Evolutionary conservation across 1,140 invertebrate genomes (phyloP), one percentile per base, ranked within the genome.

Genomic region (Drosophila repletoides): DNA sequence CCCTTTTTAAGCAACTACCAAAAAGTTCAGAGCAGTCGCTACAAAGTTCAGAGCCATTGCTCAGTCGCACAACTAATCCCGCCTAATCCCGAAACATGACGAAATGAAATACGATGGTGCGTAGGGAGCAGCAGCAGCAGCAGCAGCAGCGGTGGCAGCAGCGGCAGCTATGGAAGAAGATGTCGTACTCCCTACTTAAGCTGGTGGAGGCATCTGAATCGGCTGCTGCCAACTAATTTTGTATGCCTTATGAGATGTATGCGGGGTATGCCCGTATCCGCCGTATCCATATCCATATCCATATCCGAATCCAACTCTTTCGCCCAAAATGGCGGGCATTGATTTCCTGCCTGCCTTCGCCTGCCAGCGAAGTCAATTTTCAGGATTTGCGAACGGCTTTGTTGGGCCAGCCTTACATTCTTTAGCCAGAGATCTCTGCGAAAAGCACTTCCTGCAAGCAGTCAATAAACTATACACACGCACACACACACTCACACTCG

Each of bases 31-130:
- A 64, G 66, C 49, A 56, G 60, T 69, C 68, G 61, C 36, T 59
- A 55, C 76, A 81, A 83, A 83, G 74, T 79, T 86, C 75, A 84
- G 80, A 86, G 75, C 80, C 81, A 87, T 86, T 80, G 80, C 80
- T 83, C 79, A 83, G 79, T 83, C 80, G 75, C 56, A 55, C 56
- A 76, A 79, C 83, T 89, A 89, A 89, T 89, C 88, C 84, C 63
- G 72, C 55, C 74, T 89, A 89, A 89, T 89, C 88, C 88, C 76
- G 76, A 76, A 88, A 89, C 88, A 89, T 89, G 88, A 89, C 88
- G 88, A 89, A 89, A 89, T 89, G 88, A 89, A 89, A 89, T 89
- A 89, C 88, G 88, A 89, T 74, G 79, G 76, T 80, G 79, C 74
- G 81, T 80, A 75, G 80, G 71, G 69, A 73, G 65, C 56, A n/a